These are phyloP conservation scores for Trachemys scripta DNA, from an alignment of 2,113 vertebrate genomes.

Conservation along the genomic window DNA sequence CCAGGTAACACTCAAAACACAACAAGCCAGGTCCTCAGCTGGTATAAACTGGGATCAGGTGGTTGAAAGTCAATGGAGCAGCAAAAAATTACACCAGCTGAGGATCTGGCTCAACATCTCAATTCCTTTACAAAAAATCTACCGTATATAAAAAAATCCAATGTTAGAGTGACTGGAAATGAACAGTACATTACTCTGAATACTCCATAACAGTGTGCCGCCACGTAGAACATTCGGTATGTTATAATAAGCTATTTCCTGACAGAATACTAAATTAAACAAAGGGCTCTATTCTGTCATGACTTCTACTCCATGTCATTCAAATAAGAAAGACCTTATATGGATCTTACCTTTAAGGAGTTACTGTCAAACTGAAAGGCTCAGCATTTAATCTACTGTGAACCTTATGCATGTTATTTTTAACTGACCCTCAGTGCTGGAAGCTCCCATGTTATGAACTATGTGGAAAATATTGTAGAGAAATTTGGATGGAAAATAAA, in stretches of 20 bases:
- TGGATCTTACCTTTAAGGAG: not conserved
- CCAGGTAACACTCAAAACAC: not conserved
- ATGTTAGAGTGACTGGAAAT: not conserved
- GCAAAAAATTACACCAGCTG: not conserved
- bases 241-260: not conserved
- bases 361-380: not conserved
- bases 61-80: not conserved
- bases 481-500: not conserved
- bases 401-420: not conserved
- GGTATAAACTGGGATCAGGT: not conserved
- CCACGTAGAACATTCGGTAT: not conserved
- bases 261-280: not conserved
- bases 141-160: not conserved
- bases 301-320: not conserved
- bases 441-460: not conserved
- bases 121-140: not conserved
- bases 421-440: not conserved
- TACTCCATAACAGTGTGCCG: not conserved
- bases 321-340: not conserved
- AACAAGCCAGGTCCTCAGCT: not conserved
- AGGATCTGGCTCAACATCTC: not conserved
- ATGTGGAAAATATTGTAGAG: not conserved
- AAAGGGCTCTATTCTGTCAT: not conserved
- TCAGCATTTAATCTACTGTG: not conserved
- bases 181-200: not conserved